Percentiles rank a stretch among this genome's conserved stretches.
Conservation (phyloP, 2,113 vertebrate genomes). For the Tonatia bakeri region DNA sequence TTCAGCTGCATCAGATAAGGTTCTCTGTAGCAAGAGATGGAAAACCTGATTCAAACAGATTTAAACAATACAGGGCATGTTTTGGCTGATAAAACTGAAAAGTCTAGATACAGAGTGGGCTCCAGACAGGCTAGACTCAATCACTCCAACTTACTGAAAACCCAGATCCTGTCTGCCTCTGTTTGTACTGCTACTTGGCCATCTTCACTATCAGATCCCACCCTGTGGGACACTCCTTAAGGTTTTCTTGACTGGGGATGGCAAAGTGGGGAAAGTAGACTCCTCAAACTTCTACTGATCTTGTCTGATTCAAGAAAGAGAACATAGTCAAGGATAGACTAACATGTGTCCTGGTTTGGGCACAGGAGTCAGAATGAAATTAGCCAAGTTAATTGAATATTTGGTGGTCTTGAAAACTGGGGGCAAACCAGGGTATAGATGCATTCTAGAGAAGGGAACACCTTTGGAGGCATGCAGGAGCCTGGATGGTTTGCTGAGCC, state of each 20-base stretch:
- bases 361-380: neutral
- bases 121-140: neutral
- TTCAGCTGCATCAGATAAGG: neutral
- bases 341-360: neutral
- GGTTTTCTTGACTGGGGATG: neutral
- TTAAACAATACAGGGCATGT: neutral
- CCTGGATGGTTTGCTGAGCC: neutral
- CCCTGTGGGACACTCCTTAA: no score
- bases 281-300: neutral
- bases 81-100: neutral
- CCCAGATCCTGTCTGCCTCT: neutral
- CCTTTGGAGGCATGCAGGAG: neutral
- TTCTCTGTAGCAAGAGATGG: neutral
- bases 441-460: neutral
- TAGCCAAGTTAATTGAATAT: neutral
- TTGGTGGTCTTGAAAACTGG: neutral
- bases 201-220: neutral
- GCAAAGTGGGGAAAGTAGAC: neutral
- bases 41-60: neutral
- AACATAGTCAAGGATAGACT: neutral
- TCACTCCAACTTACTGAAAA: neutral
- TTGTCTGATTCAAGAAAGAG: neutral
- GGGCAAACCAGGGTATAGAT: neutral
- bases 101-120: neutral
- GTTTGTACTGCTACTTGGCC: neutral